Base-by-base conservation (phyloP, 2,797 vertebrate species). In the Hirundo rustica region DNA sequence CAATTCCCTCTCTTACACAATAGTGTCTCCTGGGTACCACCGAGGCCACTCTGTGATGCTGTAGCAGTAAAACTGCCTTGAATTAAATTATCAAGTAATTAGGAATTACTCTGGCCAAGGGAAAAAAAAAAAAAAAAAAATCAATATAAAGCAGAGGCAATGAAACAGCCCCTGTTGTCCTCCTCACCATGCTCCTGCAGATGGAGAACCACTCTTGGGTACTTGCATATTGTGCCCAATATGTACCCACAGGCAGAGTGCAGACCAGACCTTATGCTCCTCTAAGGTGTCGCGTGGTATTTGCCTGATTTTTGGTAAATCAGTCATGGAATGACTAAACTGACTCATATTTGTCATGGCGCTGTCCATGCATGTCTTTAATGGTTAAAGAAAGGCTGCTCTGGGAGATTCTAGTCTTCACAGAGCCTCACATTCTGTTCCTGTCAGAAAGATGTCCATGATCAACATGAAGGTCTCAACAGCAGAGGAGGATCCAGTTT, bases 121-220 rank as follows among this genome's bases (percentile, higher is more conserved):
- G 22, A 29, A 1, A 19, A 54, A 16, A 54, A 1, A 19, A n/a
- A n/a, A n/a, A n/a, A n/a, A 54, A 16, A 54, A 42, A 16, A 0
- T 5, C 8, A 34, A 4, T 22, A 30, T 45, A 65, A 92, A 68
- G 5, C 5, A 61, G 14, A 6, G 25, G 29, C 38, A 84, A 34
- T 7, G 19, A 67, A 83, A 62, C 0, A 1, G 6, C 6, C 18
- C 16, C 34, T 27, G 3, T 58, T 73, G 36, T 84, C 27, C n/a
- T 65, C 11, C 26, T 8, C 61, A 5, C 23, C 30, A 3, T 5
- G 15, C 20, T 78, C 19, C 51, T 44, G 17, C 16, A 15, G 34
- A 40, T 64, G 32, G 7, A 55, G 29, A 60, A 77, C 4, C 16
- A 23, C 53, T 66, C 60, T 30, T 82, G 64, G 32, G 36, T 70